These are phyloP conservation scores for Eupithecia pulchellata DNA, from an alignment of 2,888 invertebrate species.

Conservation along the genomic window DNA sequence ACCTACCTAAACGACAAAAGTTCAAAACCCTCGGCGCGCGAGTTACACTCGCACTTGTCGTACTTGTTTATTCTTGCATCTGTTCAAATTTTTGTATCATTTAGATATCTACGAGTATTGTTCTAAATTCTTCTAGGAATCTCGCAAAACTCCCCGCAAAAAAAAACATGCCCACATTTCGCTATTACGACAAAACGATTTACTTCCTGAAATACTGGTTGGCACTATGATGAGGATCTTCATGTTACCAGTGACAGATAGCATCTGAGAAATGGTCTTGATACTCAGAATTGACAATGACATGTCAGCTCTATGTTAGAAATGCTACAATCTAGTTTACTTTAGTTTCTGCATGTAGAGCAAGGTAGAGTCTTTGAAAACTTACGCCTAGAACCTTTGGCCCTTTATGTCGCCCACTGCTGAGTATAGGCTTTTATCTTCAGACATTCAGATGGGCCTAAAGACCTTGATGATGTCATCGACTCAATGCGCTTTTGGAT, in stretches of 20 bases:
- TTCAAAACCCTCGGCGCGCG: no score
- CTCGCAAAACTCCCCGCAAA: neutral
- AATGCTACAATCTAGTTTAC: slow-evolving; percentile 32
- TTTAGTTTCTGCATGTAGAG: slow-evolving; percentile 10
- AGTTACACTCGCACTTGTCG: no score
- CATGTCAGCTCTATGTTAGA: slow-evolving; percentile 42
- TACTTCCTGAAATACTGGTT: slow-evolving; percentile 61
- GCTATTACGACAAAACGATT: slow-evolving; percentile 35
- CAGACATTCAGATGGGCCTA: no score
- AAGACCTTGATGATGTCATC: no score
- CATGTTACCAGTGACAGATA: slow-evolving; percentile 46
- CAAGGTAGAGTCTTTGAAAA: neutral
- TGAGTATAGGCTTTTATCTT: no score
- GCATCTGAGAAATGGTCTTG: slow-evolving; percentile 55
- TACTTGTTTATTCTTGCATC: no score
- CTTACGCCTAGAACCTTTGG: no score
- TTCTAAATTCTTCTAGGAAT: neutral
- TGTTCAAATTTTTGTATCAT: no score
- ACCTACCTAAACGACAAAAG: no score
- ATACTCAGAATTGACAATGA: slow-evolving; percentile 58
- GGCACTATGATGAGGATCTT: slow-evolving; percentile 47
- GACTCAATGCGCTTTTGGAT: no score
- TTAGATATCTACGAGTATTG: neutral
- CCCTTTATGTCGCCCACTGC: no score
- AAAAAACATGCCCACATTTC: slow-evolving; percentile 18